Conservation (phyloP, 2,113 vertebrate species). For the Xiphias gladius region DNA sequence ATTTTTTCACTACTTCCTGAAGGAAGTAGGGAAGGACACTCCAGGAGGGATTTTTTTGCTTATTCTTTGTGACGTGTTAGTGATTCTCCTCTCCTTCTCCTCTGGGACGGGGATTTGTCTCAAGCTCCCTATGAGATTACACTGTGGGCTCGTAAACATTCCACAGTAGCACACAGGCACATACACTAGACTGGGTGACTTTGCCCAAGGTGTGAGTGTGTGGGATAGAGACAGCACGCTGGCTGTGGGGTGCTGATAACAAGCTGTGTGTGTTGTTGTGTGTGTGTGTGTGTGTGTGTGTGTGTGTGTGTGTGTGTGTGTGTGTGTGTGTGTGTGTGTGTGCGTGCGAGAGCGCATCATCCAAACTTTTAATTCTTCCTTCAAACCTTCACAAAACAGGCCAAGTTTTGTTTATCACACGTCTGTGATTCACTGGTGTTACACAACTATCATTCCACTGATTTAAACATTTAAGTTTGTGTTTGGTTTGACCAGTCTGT, state of each 20-base stretch:
- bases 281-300: no score
- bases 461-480: no score
- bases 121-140: constrained; percentile 43
- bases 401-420: constrained; percentile 10
- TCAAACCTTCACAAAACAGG: not conserved
- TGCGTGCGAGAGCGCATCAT: not conserved
- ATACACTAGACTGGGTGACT: constrained; percentile 31
- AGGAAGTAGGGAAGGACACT: constrained; percentile 21
- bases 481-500: not conserved
- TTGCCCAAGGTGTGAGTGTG: constrained; percentile 52
- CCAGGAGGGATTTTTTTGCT: constrained; percentile 1
- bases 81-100: constrained; percentile 34
- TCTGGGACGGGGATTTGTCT: constrained; percentile 38
- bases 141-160: constrained; percentile 24
- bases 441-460: no score
- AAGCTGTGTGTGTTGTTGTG: no score
- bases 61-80: constrained; percentile 2
- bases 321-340: constrained; percentile 5
- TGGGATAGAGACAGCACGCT: constrained; percentile 18
- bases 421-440: no score
- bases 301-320: constrained; percentile 10
- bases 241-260: constrained; percentile 59
- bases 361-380: constrained; percentile 31
- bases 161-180: not conserved
- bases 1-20: constrained; percentile 33